Percentiles rank a stretch among this genome's conserved stretches.
These are phyloP conservation scores for Conchocele bisecta DNA, from an alignment of 2,888 invertebrate genomes.

Conservation along the genomic window DNA sequence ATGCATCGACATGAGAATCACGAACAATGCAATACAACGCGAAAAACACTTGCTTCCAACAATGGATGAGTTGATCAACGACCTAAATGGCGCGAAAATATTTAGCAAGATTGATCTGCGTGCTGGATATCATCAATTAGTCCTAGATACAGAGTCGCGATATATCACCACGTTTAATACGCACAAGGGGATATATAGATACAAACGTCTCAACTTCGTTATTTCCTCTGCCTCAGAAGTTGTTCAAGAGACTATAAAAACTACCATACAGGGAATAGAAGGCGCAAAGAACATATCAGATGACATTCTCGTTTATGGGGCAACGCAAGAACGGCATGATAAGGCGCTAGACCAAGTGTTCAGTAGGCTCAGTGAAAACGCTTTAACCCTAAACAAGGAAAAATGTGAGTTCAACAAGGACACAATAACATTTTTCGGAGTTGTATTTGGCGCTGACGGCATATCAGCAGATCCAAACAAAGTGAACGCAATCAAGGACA, in stretches of 20 bases:
- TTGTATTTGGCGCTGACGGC: slow-evolving; percentile 33
- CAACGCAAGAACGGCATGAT: slow-evolving; percentile 71
- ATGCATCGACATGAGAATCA: slow-evolving; percentile 65
- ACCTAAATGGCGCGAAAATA: slow-evolving; percentile 57
- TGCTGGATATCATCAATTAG: slow-evolving; percentile 64
- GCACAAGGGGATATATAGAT: slow-evolving; percentile 61
- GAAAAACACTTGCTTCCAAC: slow-evolving; percentile 59
- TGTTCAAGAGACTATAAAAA: slow-evolving; percentile 81
- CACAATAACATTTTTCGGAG: slow-evolving; percentile 51
- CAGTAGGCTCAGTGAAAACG: slow-evolving; percentile 42
- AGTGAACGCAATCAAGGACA: slow-evolving; percentile 51
- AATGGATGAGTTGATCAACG: slow-evolving; percentile 58
- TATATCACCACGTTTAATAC: slow-evolving; percentile 60
- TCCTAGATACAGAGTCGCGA: slow-evolving; percentile 60
- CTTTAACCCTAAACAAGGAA: slow-evolving; percentile 60
- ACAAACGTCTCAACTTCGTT: slow-evolving; percentile 63
- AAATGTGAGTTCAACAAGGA: slow-evolving; percentile 71
- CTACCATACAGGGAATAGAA: slow-evolving; percentile 75
- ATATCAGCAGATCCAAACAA: slow-evolving; percentile 59
- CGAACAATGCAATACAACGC: slow-evolving; percentile 59
- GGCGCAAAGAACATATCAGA: slow-evolving; percentile 80
- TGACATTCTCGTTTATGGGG: slow-evolving; percentile 80
- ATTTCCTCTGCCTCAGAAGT: slow-evolving; percentile 81
- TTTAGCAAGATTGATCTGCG: slow-evolving; percentile 63
- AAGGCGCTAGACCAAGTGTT: slow-evolving; percentile 62